These are phyloP conservation scores for Mimumesa dahlbomi DNA, from an alignment of 2,888 invertebrate genomes.

Conservation along the genomic window DNA sequence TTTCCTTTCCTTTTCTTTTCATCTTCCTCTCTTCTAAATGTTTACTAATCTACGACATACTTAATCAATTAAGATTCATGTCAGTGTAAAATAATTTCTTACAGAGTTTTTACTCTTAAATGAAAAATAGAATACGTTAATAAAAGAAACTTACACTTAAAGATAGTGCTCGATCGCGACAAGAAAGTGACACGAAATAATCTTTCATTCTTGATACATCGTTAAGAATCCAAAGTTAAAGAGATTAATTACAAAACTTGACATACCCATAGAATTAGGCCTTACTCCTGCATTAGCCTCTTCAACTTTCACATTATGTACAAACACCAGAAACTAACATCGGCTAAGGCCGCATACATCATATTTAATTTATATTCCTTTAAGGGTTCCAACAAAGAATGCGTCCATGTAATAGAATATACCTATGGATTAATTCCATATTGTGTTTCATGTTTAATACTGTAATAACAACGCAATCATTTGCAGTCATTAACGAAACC, in stretches of 20 bases:
- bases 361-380: slow-evolving; percentile 52
- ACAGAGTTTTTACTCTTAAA: slow-evolving; percentile 1
- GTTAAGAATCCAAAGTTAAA: slow-evolving; percentile 19
- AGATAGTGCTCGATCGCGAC: not conserved
- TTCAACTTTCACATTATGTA: slow-evolving; percentile 57
- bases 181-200: slow-evolving; percentile 8
- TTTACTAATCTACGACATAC: not conserved
- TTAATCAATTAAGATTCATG: slow-evolving; percentile 13
- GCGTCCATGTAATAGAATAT: slow-evolving; percentile 40
- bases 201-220: not conserved
- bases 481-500: slow-evolving; percentile 8
- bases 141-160: slow-evolving; percentile 10
- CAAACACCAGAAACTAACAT: slow-evolving; percentile 59
- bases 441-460: slow-evolving; percentile 27
- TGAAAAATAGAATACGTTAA: slow-evolving; percentile 19
- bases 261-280: slow-evolving; percentile 44
- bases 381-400: slow-evolving; percentile 53
- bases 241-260: slow-evolving; percentile 14
- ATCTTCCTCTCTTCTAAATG: not conserved
- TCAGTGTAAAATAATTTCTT: slow-evolving; percentile 24
- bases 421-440: slow-evolving; percentile 3
- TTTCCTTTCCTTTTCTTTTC: slow-evolving; percentile 11
- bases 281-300: slow-evolving; percentile 45
- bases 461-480: slow-evolving; percentile 15
- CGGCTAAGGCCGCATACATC: slow-evolving; percentile 45